Evolutionary conservation across 2,888 invertebrate species (phyloP).

Genomic region (Eupelmus urozonus): DNA sequence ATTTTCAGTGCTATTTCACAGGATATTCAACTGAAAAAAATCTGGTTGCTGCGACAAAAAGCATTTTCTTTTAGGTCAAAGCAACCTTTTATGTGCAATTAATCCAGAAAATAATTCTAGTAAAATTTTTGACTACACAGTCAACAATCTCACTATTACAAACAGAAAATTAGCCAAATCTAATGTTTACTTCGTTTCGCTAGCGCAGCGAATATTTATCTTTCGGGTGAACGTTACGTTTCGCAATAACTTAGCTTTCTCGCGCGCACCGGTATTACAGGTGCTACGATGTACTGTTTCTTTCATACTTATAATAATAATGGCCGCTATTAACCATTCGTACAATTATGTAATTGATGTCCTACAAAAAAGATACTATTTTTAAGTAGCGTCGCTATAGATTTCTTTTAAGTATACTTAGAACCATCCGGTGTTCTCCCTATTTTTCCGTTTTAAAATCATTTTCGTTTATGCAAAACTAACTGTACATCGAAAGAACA

Average conservation of each 20-base stretch:
- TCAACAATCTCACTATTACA: too few species aligned
- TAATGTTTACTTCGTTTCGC: background rate
- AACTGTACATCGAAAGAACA: conserved; percentile 31
- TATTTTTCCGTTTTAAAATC: background rate
- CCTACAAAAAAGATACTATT: conserved; percentile 31
- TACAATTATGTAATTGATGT: background rate
- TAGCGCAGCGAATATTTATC: too few species aligned
- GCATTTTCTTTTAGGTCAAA: too few species aligned
- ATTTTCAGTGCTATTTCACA: too few species aligned
- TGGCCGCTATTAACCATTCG: background rate
- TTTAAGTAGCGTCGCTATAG: conserved; percentile 34
- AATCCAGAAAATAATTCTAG: too few species aligned
- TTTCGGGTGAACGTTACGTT: too few species aligned
- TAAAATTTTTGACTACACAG: too few species aligned
- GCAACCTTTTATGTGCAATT: too few species aligned
- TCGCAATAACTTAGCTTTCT: background rate
- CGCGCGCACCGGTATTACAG: too few species aligned
- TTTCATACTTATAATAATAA: background rate
- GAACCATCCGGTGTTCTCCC: background rate
- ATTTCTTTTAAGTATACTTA: background rate
- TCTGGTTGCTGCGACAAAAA: too few species aligned
- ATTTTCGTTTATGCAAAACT: background rate
- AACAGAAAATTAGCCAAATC: background rate
- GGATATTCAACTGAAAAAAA: too few species aligned
- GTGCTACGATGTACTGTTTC: background rate